Percentiles rank a stretch among this genome's conserved stretches.
These are phyloP conservation scores for Microctenopoma steveboyesi DNA, from an alignment of 2,797 vertebrate genomes.

Conservation along the genomic window DNA sequence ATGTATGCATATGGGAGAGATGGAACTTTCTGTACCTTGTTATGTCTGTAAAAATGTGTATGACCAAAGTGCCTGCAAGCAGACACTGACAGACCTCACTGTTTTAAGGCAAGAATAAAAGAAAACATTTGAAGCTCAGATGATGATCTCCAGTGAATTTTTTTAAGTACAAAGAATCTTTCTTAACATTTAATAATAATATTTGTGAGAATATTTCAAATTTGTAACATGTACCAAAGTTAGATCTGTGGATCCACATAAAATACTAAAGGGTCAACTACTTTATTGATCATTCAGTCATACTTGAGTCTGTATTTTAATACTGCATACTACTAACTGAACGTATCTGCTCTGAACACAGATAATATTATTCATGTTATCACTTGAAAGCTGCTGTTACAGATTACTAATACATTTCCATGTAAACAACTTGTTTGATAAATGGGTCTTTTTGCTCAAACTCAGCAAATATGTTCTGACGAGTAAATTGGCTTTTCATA, in stretches of 20 bases:
- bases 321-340: neutral
- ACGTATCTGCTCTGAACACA: neutral
- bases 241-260: neutral
- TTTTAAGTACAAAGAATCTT: no score
- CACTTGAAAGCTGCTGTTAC: neutral
- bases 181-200: no score
- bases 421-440: neutral
- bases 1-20: no score
- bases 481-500: neutral
- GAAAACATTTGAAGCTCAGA: no score
- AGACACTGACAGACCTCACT: no score
- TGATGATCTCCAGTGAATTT: no score
- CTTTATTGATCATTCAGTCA: neutral
- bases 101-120: no score
- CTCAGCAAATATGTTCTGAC: neutral
- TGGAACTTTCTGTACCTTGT: no score
- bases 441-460: neutral
- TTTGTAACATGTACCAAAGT: neutral
- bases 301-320: no score
- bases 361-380: neutral
- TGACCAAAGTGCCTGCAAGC: no score
- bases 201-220: neutral
- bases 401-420: neutral
- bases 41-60: no score
- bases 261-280: neutral